Evolutionary conservation across 2,797 vertebrate genomes (phyloP), one percentile per base, ranked within the genome.

Genomic region (Morus bassanus): DNA sequence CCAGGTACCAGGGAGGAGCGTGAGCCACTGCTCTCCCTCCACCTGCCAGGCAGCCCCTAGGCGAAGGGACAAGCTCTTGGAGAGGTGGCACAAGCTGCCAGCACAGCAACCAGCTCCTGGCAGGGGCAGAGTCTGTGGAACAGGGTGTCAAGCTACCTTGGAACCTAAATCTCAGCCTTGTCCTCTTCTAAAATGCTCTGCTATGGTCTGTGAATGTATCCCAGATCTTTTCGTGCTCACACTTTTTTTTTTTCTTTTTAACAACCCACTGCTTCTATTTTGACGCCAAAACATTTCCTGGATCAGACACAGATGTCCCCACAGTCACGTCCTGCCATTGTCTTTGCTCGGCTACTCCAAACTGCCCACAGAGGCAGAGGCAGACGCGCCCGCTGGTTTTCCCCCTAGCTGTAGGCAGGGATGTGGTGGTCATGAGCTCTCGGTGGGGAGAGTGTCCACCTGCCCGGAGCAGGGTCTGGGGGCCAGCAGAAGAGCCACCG

Each of bases 41-140:
- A 3, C 33, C 35, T 31, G 25, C 43, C 1, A 3, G n/a, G 30
- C 27, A 15, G 57, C 18, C 39, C 24, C 67, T 1, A 7, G 35
- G 37, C 2, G 11, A 48, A 74, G 48, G 74, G 45, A 17, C 2
- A 11, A 64, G 74, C 61, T 30, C 39, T 3, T 13, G 45, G 41
- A 11, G 65, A 43, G 35, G 28, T 59, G 73, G 45, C 35, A 53
- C 1, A 1, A 50, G 15, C 37, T 16, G 15, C n/a, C 46, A 1
- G 0, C 2, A 2, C 4, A 3, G 43, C 7, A 7, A 13, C 22
- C 0, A 0, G 41, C 22, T 57, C 28, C 70, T 13, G 2, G 30
- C 60, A 63, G 30, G 37, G 45, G 16, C 60, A 59, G 35, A 22
- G 28, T 6, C 54, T 3, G 0, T 24, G 27, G 25, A 41, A 8